Evolutionary conservation across 2,113 vertebrate species (phyloP).

Genomic region (Emydura subglobosa): DNA sequence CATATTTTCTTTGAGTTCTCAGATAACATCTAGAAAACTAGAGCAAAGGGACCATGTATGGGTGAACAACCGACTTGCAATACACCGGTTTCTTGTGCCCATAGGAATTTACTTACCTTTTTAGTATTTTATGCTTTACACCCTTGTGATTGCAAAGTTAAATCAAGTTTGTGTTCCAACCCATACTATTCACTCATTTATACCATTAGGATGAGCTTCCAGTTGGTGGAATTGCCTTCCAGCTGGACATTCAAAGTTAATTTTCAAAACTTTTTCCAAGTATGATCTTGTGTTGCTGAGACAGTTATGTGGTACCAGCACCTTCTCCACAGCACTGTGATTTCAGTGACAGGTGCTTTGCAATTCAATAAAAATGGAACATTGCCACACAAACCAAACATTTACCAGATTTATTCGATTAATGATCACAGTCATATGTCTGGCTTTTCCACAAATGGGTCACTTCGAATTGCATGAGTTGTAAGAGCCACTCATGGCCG

Average conservation of each 20-base stretch:
- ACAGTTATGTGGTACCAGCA: background rate
- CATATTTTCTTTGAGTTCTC: background rate
- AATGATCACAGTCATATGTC: background rate
- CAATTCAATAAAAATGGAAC: background rate
- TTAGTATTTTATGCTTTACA: constrained; percentile 50
- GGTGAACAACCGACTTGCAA: constrained; percentile 42
- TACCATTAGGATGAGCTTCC: background rate
- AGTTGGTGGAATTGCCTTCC: background rate
- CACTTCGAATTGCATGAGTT: background rate
- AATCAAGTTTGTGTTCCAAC: background rate
- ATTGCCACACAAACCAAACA: background rate
- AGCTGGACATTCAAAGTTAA: background rate
- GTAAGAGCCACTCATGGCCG: background rate
- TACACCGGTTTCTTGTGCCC: constrained; percentile 21
- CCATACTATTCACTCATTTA: background rate
- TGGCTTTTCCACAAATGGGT: background rate
- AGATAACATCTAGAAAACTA: background rate
- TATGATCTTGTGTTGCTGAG: background rate
- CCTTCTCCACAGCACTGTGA: background rate
- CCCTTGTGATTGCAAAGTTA: background rate
- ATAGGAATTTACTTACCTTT: constrained; percentile 65
- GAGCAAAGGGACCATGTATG: constrained; percentile 36
- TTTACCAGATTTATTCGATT: background rate
- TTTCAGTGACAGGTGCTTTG: background rate
- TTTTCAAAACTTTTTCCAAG: background rate